Percentiles rank a stretch among this genome's conserved stretches.
Conservation (phyloP, 2,888 invertebrate genomes). For the Syritta pipiens region DNA sequence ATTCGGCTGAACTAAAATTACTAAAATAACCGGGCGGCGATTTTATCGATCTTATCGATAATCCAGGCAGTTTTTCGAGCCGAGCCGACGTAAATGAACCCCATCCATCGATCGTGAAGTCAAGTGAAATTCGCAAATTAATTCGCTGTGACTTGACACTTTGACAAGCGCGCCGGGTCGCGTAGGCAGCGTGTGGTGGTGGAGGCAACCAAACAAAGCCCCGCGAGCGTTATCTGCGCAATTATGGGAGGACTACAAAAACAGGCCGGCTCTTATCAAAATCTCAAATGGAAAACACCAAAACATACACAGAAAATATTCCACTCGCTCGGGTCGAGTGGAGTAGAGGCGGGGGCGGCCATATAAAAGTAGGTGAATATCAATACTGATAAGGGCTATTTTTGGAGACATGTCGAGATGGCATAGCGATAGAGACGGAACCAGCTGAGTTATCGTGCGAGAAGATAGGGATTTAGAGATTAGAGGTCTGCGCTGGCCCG, state of each 20-base stretch:
- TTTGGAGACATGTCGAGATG: slow-evolving; percentile 49
- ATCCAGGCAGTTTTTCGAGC: slow-evolving; percentile 11
- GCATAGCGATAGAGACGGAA: slow-evolving; percentile 33
- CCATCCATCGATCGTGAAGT: slow-evolving; percentile 23
- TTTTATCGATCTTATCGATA: slow-evolving; percentile 27
- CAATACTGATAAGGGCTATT: slow-evolving; percentile 47
- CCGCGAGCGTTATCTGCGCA: slow-evolving; percentile 49
- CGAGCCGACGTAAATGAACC: not conserved
- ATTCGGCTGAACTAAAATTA: slow-evolving; percentile 8
- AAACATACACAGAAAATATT: slow-evolving; percentile 30
- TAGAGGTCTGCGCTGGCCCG: not conserved
- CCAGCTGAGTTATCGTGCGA: not conserved
- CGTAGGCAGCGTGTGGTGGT: not conserved
- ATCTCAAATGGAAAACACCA: slow-evolving; percentile 33
- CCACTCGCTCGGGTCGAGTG: slow-evolving; percentile 4
- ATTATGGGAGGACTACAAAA: slow-evolving; percentile 48
- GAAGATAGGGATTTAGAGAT: slow-evolving; percentile 16
- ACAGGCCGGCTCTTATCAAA: slow-evolving; percentile 48
- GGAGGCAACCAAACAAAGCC: slow-evolving; percentile 17
- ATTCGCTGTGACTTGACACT: slow-evolving; percentile 31
- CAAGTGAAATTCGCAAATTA: slow-evolving; percentile 16
- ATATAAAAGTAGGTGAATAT: slow-evolving; percentile 44
- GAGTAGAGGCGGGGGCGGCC: not conserved
- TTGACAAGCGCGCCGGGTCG: slow-evolving; percentile 4
- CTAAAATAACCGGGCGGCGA: no score